Conservation (phyloP, 1,140 invertebrate species). For the Drosophila biarmipes region DNA sequence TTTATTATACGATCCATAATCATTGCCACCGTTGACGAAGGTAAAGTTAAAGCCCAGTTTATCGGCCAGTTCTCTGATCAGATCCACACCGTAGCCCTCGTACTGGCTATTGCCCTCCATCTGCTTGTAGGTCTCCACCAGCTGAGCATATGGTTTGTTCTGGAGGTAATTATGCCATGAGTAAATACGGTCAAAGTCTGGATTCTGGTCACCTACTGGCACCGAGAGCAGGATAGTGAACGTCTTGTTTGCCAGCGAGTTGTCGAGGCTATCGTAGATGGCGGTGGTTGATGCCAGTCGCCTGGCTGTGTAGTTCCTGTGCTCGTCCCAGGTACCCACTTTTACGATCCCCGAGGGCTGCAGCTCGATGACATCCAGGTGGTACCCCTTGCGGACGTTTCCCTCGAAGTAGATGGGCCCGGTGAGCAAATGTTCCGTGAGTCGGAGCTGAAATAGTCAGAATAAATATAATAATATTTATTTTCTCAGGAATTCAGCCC, state of each 20-base stretch:
- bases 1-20: constrained; percentile 89
- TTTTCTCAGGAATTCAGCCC: too few relatives aligned
- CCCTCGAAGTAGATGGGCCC: constrained; percentile 93
- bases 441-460: constrained; percentile 45
- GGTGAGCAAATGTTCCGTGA: constrained; percentile 87
- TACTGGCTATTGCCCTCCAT: constrained; percentile 93
- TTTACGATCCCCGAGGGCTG: constrained; percentile 88
- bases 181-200: not conserved
- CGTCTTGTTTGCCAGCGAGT: constrained; percentile 91
- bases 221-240: constrained; percentile 91
- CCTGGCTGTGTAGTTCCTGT: constrained; percentile 57
- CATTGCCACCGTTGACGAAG: constrained; percentile 90
- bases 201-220: constrained; percentile 48
- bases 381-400: constrained; percentile 92
- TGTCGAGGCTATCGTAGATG: constrained; percentile 83
- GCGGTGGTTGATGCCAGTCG: constrained; percentile 63
- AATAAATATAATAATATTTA: not conserved
- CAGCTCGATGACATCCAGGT: constrained; percentile 92
- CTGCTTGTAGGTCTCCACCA: constrained; percentile 89
- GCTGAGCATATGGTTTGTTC: constrained; percentile 94
- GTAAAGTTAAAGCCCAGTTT: constrained; percentile 94
- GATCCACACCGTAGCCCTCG: constrained; percentile 92
- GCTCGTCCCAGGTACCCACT: constrained; percentile 90
- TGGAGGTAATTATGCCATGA: constrained; percentile 66
- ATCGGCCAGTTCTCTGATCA: constrained; percentile 90